Base-by-base conservation (phyloP, 2,113 vertebrate species). In the Lepus americanus region DNA sequence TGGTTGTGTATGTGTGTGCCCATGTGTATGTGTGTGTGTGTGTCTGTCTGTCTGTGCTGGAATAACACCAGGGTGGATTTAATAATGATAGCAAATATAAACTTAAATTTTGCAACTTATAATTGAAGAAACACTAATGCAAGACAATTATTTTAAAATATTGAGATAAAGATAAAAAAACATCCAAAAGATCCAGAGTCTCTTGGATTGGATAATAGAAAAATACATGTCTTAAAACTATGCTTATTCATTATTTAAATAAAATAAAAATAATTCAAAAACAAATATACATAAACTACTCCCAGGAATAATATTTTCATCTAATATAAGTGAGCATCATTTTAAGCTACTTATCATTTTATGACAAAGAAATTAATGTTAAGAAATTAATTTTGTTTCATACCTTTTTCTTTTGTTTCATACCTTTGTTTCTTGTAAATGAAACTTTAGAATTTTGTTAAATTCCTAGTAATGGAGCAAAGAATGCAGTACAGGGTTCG, bases 291-390 rank as follows among this genome's bases (percentile, higher is more conserved):
- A 22, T n/a, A 92, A 77, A 49, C 31, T 69, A 74, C 31, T 82
- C 9, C 20, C 12, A 59, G 9, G 20, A 73, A 23, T 78, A 73
- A 64, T 80, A 25, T 69, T 89, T 92, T 87, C 7, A 25, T 67
- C 53, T 78, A 44, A 44, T 44, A 44, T 44, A 44, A 44, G 22
- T 39, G 55, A 69, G 61, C 61, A 66, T 85, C 10, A 44, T 76
- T 70, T 83, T 51, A 66, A 86, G 29, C 27, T 78, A 61, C 31
- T 64, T 25, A 73, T 81, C 44, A 69, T 76, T 90, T 90, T 33
- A 12, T 92, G n/a, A 77, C 16, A 36, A 95, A 95, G 39, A 61
- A 80, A 36, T 36, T 36, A 36, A 76, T 92, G 92, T 74, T 76
- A 95, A 74, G 33, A 96, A 96, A 97, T 94, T 14, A 2, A 82